Base-by-base conservation (phyloP, 2,113 vertebrate genomes). In the Coptodon bakossiorum region DNA sequence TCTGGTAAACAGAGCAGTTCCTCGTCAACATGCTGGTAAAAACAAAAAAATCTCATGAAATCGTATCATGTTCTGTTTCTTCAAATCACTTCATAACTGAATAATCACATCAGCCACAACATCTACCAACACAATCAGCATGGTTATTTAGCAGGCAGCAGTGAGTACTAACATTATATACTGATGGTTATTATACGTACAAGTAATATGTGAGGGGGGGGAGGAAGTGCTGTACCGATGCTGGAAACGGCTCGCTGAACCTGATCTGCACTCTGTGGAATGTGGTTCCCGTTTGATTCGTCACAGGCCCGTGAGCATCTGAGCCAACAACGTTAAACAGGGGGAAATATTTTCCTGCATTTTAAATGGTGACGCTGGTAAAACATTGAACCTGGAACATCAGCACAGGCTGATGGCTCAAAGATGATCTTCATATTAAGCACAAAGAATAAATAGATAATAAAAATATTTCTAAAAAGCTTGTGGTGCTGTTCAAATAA, bases 261-360 rank as follows among this genome's bases (percentile, higher is more conserved):
- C 86, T 85, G 90, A 81, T 31, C 14, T 16, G 53, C 31, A 54
- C 9, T 86, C 68, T 71, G 56, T 84, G 90, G 86, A 92, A 93
- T 93, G 50, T 91, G 81, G 31, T 61, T 59, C 9, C 38, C 16
- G 61, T 89, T 91, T 48, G 68, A 73, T 17, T 73, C 63, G 56
- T 86, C 48, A 76, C 38, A 76, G 10, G 27, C 29, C 0, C 1
- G 24, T 29, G 19, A 84, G 12, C 12, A 68, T 14, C 19, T 19
- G 3, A 79, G 36, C 48, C 24, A 5, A 16, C 38, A 31, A 13
- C 31, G 9, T 3, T n/a, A 11, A 86, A 52, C 16, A 16, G 6
- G 34, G 3, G 76, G 2, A 50, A 29, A 52, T 61, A 5, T 40
- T 38, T 59, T 61, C 59, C 40, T 73, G 13, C 43, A 29, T 48